Conservation (phyloP, 2,888 invertebrate genomes). For the Drosophila conformis region DNA sequence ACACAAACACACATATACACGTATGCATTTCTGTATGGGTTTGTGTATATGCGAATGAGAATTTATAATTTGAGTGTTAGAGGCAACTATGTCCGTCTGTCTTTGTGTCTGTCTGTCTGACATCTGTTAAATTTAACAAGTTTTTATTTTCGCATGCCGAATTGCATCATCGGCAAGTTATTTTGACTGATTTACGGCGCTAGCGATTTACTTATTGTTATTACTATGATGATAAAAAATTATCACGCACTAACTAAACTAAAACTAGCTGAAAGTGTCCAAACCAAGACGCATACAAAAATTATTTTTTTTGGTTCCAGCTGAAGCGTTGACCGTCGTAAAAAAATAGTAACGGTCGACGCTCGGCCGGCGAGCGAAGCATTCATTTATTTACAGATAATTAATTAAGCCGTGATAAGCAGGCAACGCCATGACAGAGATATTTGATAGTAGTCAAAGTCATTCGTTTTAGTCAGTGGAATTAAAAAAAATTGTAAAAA, state of each 20-base stretch:
- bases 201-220: slow-evolving; percentile 9
- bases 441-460: slow-evolving; percentile 38
- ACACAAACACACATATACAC: slow-evolving; percentile 1
- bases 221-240: slow-evolving; percentile 54
- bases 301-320: slow-evolving; percentile 8
- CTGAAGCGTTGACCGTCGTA: slow-evolving; percentile 30
- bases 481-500: slow-evolving; percentile 24
- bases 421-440: slow-evolving; percentile 12
- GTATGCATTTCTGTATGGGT: not conserved
- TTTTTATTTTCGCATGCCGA: slow-evolving; percentile 44
- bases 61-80: slow-evolving; percentile 40
- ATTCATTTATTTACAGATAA: slow-evolving; percentile 57
- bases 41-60: slow-evolving; percentile 19
- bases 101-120: not conserved
- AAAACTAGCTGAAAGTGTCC: slow-evolving; percentile 34
- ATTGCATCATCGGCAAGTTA: slow-evolving; percentile 71
- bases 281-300: slow-evolving; percentile 23
- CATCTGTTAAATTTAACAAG: slow-evolving; percentile 46
- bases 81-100: slow-evolving; percentile 29
- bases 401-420: slow-evolving; percentile 72
- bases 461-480: slow-evolving; percentile 48
- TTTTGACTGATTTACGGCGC: slow-evolving; percentile 59
- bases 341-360: slow-evolving; percentile 45
- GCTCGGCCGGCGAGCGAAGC: slow-evolving; percentile 37
- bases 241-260: slow-evolving; percentile 45